Base-by-base conservation (phyloP, 2,113 vertebrate species). In the Anas platyrhynchos region DNA sequence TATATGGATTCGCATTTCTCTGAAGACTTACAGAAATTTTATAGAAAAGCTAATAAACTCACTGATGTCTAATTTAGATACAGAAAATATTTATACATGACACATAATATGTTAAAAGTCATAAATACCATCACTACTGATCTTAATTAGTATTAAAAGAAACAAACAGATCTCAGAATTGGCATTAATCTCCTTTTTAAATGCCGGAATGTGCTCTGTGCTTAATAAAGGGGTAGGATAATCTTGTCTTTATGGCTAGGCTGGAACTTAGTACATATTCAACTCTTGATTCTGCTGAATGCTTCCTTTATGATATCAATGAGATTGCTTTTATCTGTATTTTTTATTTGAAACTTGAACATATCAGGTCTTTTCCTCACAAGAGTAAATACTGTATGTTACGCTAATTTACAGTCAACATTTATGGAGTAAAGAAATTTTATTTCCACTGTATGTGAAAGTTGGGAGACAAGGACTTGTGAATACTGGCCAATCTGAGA, bases 341-440 rank as follows among this genome's bases (percentile, higher is more conserved):
- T 54, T 74, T 89, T 91, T 46, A 56, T 89, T 83, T 87, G 50
- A 91, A 92, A 92, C 87, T 79, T 92, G 78, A 58, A n/a, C 31
- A 12, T 91, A 87, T n/a, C 54, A 66, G 44, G 61, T 89, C 32
- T 26, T 91, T 86, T 80, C 31, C 36, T 91, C 55, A 62, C 41
- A 87, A 75, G 52, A 76, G 62, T 8, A 85, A 92, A 80, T 74
- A 56, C 29, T 92, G 14, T 61, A 36, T 44, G 41, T 93, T 65
- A 66, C 0, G 0, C 9, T 73, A 72, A 85, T 85, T 89, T 83
- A 6, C 56, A 66, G 32, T 32, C 66, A 78, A 58, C 41, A 44
- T 86, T 91, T 86, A 67, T 69, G 17, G 25, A 79, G 22, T 61
- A 65, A 83, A 93, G 38, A 55, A 52, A 11, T 82, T 89, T 84